Evolutionary conservation across 2,888 invertebrate genomes (phyloP).

Genomic region (Mimumesa dahlbomi): DNA sequence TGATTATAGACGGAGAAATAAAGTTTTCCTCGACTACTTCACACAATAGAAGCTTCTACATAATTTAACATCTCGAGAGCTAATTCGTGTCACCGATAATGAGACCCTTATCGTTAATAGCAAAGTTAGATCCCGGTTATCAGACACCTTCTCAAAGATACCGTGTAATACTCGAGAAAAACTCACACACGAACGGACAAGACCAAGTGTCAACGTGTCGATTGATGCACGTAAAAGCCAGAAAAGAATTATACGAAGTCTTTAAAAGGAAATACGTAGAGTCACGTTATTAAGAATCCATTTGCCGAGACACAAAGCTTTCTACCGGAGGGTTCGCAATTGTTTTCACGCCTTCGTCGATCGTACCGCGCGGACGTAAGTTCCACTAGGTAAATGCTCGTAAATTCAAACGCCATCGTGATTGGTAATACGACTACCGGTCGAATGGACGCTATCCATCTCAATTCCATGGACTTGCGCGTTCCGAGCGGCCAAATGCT

Average conservation of each 20-base stretch:
- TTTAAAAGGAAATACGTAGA: slow-evolving; percentile 26
- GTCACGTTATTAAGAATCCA: slow-evolving; percentile 18
- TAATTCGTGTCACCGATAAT: slow-evolving; percentile 53
- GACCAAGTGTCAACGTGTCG: too few relatives aligned
- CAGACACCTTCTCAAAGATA: too few relatives aligned
- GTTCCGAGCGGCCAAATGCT: background rate
- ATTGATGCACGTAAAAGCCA: slow-evolving; percentile 13
- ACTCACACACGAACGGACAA: too few relatives aligned
- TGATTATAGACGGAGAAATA: slow-evolving; percentile 33
- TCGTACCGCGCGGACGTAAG: slow-evolving; percentile 3
- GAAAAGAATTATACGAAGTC: slow-evolving; percentile 19
- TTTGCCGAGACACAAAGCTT: slow-evolving; percentile 18
- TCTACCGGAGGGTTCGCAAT: background rate
- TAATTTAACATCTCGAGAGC: slow-evolving; percentile 50
- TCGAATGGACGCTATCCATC: slow-evolving; percentile 54
- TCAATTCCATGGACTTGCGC: slow-evolving; percentile 44
- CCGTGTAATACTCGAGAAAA: too few relatives aligned
- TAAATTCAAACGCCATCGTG: slow-evolving; percentile 57
- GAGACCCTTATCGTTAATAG: slow-evolving; percentile 47
- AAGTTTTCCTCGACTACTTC: slow-evolving; percentile 44
- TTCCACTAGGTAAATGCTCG: slow-evolving; percentile 33
- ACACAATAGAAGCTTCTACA: slow-evolving; percentile 36
- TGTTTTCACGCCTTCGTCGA: background rate
- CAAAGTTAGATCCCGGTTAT: too few relatives aligned
- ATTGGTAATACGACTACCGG: slow-evolving; percentile 54